Conservation (phyloP, 1,140 invertebrate species). For the Stegodyphus dumicola region DNA sequence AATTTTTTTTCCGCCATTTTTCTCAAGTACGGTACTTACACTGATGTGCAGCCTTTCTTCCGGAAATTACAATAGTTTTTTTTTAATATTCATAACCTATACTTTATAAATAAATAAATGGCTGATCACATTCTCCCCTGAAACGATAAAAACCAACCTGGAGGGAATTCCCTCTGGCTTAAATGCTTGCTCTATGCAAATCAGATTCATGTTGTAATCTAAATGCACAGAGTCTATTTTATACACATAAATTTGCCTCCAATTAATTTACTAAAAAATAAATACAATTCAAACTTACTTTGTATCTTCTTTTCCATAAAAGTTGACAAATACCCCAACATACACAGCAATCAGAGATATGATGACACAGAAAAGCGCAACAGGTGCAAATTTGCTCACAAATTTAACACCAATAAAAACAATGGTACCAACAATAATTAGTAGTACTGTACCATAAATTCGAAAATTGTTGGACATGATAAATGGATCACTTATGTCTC, state of each 20-base stretch:
- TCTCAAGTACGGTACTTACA: too few relatives aligned
- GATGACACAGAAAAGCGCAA: slow-evolving; percentile 95
- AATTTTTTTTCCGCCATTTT: too few relatives aligned
- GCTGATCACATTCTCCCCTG: too few relatives aligned
- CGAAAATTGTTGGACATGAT: slow-evolving; percentile 99
- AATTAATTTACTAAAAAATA: background rate
- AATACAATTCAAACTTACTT: slow-evolving; percentile 73
- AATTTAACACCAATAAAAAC: slow-evolving; percentile 98
- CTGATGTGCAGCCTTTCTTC: too few relatives aligned
- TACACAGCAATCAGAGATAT: slow-evolving; percentile 96
- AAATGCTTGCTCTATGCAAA: too few relatives aligned
- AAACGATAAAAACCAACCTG: too few relatives aligned
- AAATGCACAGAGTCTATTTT: too few relatives aligned
- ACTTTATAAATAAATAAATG: too few relatives aligned
- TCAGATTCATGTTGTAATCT: too few relatives aligned
- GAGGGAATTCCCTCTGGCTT: too few relatives aligned
- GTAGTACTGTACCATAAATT: slow-evolving; percentile 91
- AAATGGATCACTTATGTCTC: slow-evolving; percentile 84
- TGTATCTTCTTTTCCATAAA: slow-evolving; percentile 88
- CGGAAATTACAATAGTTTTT: too few relatives aligned
- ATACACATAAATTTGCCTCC: background rate
- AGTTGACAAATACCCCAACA: slow-evolving; percentile 93
- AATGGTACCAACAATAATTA: slow-evolving; percentile 90
- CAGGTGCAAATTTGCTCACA: slow-evolving; percentile 98
- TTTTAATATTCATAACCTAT: too few relatives aligned